Base-by-base conservation (phyloP, 2,888 invertebrate genomes). In the Oligia fasciuncula region DNA sequence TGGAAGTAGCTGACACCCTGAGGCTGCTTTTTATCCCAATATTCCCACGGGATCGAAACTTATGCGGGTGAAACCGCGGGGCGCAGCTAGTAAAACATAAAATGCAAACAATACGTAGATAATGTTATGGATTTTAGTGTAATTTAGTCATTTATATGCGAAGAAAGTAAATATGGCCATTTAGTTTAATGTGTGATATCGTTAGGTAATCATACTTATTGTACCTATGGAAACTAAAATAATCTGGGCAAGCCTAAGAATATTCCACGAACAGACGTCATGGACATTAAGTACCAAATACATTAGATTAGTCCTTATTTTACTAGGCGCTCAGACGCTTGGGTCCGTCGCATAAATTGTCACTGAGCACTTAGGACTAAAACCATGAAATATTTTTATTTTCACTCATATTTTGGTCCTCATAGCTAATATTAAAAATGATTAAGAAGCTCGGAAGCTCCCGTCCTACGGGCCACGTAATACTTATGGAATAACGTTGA, bases 271-370 rank as follows among this genome's bases (percentile, higher is more conserved):
- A 60, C 11, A 9, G 17, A 40, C n/a, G 71, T 8, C 14, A n/a
- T 40, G 43, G 40, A 60, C 35, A 43, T 40, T 68, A 49, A 14
- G 73, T 80, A 60, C 65, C 54, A 43, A 71, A 19, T 43, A 67
- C 29, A 72, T 83, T 65, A 74, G n/a, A 77, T 84, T 77, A 68
- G 17, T 40, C 63, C 62, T 57, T n/a, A 75, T 68, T 74, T 77
- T 71, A 72, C 68, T 76, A 77, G 62, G 49, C 54, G 13, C 49
- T 14, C 40, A 29, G 62, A n/a, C 6, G 35, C n/a, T 79, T 9
- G 72, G 74, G 67, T 77, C 71, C 35, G n/a, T 23, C 63, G 46
- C 54, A 74, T 84, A 80, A 77, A 85, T 82, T 73, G 51, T 51
- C 65, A 35, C 54, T 6, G 19, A 57, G 63, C 78, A 81, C 81